These are phyloP conservation scores for Drosophila rubida DNA, from an alignment of 2,888 invertebrate genomes.

Conservation along the genomic window DNA sequence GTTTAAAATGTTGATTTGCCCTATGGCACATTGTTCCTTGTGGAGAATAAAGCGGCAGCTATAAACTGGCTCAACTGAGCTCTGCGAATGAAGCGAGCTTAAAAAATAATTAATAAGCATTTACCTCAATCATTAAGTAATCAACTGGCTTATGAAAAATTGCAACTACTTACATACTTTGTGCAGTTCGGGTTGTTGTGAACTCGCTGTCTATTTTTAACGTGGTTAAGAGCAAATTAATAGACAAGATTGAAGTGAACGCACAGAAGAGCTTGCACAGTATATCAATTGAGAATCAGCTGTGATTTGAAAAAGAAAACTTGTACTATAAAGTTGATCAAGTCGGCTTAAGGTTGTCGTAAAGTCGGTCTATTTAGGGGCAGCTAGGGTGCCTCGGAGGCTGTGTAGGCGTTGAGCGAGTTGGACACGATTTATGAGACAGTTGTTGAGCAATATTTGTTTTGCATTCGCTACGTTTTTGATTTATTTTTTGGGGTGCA, in stretches of 20 bases:
- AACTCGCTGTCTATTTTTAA: background rate
- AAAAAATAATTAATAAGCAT: background rate
- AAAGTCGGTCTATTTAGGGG: constrained; percentile 11
- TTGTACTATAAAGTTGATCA: background rate
- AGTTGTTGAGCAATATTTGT: background rate
- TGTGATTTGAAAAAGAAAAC: background rate
- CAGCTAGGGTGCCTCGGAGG: background rate
- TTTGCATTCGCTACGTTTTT: background rate
- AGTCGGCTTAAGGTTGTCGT: constrained; percentile 5
- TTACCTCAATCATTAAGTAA: background rate
- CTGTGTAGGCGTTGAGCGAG: background rate
- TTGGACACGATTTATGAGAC: constrained; percentile 10
- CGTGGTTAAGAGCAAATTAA: background rate
- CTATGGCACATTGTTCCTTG: too few species aligned
- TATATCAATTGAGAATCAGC: background rate
- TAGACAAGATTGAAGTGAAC: background rate
- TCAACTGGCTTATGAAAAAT: background rate
- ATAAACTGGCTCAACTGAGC: too few species aligned
- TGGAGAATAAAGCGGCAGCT: too few species aligned
- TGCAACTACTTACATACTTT: background rate
- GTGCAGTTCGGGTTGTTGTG: background rate
- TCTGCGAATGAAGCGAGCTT: background rate
- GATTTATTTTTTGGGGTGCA: background rate
- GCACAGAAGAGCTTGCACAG: background rate
- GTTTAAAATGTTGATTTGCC: background rate